Base-by-base conservation (phyloP, 1,140 invertebrate genomes). In the Batillaria attramentaria region DNA sequence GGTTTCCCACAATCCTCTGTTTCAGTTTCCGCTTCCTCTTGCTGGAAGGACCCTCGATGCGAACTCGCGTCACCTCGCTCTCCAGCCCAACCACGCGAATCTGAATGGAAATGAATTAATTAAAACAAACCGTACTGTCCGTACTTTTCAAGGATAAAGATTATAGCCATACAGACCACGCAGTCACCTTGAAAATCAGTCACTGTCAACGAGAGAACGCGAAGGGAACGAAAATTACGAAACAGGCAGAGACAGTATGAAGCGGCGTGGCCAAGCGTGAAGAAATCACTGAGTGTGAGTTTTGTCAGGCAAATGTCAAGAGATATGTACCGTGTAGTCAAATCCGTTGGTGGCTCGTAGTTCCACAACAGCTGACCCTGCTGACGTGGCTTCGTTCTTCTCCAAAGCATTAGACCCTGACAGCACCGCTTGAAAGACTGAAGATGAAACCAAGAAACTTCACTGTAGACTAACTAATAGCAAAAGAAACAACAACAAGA, bases 371-470 rank as follows among this genome's bases (percentile, higher is more conserved):
- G 77, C 82, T 28, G 79, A 77, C 31, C 79, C 82, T 6, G 82
- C 76, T n/a, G 77, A 74, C 6, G 35, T 37, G 0, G 76, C 50
- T 8, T 62, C 43, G 54, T 69, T 68, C 37, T 69, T 57, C 35
- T 79, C 77, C 28, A 79, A 31, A 13, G 82, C 60, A 13, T 74
- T 42, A 37, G 72, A 43, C 13, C 79, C 69, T 20, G 81, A 82
- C 31, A 82, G 37, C 24, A 79, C 39, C 3, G 81, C 73, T 50
- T 82, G 81, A 50, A 65, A 82, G 28, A 72, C 81, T 82, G 76
- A 50, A 78, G 65, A 72, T n/a, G 37, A 66, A 68, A 57, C n/a
- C 2, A 20, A 54, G 1, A 31, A 69, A n/a, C 10, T 5, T 62
- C n/a, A 6, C n/a, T 50, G 10, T 50, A 50, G 10, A 8, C 46